Evolutionary conservation across 2,113 vertebrate genomes (phyloP).

Genomic region (Xyliphius kryptos): DNA sequence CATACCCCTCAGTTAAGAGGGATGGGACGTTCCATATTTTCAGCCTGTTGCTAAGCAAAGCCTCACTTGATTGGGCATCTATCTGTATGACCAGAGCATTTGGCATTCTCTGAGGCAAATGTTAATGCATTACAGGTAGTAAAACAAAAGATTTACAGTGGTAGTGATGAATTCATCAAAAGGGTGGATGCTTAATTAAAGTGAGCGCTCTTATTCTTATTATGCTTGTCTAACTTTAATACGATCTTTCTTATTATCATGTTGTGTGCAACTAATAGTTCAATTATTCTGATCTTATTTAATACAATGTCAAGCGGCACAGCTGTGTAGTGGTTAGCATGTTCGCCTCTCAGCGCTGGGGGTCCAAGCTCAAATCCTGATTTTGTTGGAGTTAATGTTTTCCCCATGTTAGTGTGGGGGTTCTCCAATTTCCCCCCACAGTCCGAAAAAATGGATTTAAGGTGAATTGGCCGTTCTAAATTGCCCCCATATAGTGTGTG

Average conservation of each 20-base stretch:
- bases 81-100: constrained; percentile 1
- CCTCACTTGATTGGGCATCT: not conserved
- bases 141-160: not conserved
- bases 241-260: no score
- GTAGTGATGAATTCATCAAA: not conserved
- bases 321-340: no score
- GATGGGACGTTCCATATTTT: not conserved
- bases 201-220: not conserved
- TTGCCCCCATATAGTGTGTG: no score
- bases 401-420: no score
- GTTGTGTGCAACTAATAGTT: no score
- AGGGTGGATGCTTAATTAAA: not conserved
- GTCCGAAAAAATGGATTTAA: no score
- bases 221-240: not conserved
- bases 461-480: no score
- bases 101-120: not conserved
- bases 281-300: not conserved
- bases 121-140: not conserved
- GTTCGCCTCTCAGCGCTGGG: no score
- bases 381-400: no score
- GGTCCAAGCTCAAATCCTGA: no score
- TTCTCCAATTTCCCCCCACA: not conserved
- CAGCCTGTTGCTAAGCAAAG: not conserved
- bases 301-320: not conserved
- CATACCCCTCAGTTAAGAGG: not conserved